Percentiles rank a stretch among this genome's conserved stretches.
These are phyloP conservation scores for Periophthalmodon schlosseri DNA, from an alignment of 2,113 vertebrate genomes.

Conservation along the genomic window DNA sequence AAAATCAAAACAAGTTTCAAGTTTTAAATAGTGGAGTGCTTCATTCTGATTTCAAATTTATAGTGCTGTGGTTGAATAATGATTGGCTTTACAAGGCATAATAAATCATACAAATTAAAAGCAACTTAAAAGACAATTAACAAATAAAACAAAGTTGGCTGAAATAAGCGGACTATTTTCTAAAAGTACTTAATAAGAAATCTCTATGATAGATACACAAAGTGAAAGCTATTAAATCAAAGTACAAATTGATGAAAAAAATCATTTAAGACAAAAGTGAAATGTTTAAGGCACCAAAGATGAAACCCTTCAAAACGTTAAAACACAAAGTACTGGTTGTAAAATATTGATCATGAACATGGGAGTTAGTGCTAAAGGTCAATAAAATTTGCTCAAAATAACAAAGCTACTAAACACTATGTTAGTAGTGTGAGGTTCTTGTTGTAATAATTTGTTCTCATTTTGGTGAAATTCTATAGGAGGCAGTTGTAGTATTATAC, in stretches of 20 bases:
- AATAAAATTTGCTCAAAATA: constrained; percentile 5
- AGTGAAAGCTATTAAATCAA: constrained; percentile 31
- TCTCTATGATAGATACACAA: constrained; percentile 31
- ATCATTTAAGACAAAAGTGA: constrained; percentile 15
- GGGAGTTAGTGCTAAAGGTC: constrained; percentile 21
- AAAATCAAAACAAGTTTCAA: constrained; percentile 20
- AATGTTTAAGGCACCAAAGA: constrained; percentile 35
- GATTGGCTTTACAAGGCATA: background rate
- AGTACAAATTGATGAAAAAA: constrained; percentile 11
- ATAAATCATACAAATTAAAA: constrained; percentile 15
- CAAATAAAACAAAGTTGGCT: constrained; percentile 11
- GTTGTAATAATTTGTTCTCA: background rate
- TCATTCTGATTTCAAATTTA: constrained; percentile 21
- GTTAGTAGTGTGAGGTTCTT: constrained; percentile 21
- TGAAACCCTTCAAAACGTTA: constrained; percentile 2
- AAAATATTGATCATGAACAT: constrained; percentile 24
- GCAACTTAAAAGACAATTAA: constrained; percentile 14
- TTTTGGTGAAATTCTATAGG: background rate
- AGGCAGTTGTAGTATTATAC: background rate
- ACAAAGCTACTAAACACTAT: constrained; percentile 39
- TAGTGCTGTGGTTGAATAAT: constrained; percentile 13
- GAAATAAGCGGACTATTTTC: constrained; percentile 13
- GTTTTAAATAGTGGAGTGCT: constrained; percentile 18
- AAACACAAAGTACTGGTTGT: constrained; percentile 36
- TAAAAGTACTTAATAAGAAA: constrained; percentile 22